Evolutionary conservation across 2,888 invertebrate species (phyloP).

Genomic region (Gryllus longicercus): DNA sequence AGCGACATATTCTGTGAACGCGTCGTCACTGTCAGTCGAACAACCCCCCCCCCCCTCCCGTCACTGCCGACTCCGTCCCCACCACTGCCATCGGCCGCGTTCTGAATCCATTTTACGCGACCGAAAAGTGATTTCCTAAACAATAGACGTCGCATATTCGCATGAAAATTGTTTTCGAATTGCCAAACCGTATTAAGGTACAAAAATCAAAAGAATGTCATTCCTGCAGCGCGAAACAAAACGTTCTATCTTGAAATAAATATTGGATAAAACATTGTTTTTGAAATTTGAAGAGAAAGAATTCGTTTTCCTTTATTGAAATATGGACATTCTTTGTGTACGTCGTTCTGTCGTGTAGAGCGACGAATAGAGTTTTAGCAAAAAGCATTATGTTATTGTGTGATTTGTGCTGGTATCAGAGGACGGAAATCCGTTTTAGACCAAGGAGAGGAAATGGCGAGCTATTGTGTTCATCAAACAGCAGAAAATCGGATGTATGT

Average conservation of each 20-base stretch:
- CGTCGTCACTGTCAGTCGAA: neutral
- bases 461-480: too few species aligned
- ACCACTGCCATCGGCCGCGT: neutral
- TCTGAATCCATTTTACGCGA: constrained; percentile 17
- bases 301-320: constrained; percentile 25
- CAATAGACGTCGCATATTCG: neutral
- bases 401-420: neutral
- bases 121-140: neutral
- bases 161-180: constrained; percentile 17
- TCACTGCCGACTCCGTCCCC: neutral
- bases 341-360: neutral
- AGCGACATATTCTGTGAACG: neutral
- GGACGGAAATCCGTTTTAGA: neutral
- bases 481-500: too few species aligned
- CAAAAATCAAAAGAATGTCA: constrained; percentile 6
- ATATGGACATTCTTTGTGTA: constrained; percentile 10
- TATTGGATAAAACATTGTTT: constrained; percentile 17
- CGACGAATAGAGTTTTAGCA: neutral
- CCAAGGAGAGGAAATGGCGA: neutral
- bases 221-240: constrained; percentile 8
- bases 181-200: constrained; percentile 6
- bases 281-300: constrained; percentile 21
- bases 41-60: neutral
- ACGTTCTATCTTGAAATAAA: constrained; percentile 17
- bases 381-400: neutral